phyloP scores from a whole-genome alignment of 2,113 vertebrate species.

The Oncorhynchus kisutch region DNA sequence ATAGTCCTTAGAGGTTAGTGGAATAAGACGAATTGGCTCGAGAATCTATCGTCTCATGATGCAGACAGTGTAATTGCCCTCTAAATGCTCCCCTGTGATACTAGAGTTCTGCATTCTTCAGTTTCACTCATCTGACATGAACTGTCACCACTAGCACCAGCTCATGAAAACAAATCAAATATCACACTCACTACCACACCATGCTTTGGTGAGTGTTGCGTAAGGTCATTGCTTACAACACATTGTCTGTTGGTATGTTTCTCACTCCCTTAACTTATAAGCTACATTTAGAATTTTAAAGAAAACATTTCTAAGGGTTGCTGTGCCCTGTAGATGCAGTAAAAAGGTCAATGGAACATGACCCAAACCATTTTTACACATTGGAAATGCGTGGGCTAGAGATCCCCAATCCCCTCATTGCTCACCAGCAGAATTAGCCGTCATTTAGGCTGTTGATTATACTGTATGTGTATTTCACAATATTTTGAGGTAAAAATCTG shows the following conservation, averaged over 20 bases:
- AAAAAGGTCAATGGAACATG: too few species aligned
- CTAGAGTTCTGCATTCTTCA: background rate
- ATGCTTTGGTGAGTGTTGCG: background rate
- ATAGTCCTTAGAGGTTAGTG: too few species aligned
- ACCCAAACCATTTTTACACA: too few species aligned
- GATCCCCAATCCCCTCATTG: too few species aligned
- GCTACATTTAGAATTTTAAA: too few species aligned
- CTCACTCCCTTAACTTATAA: background rate
- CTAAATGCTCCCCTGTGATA: background rate
- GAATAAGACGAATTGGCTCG: background rate
- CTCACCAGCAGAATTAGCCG: too few species aligned
- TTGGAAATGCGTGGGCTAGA: too few species aligned
- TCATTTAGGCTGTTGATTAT: too few species aligned
- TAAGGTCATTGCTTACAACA: constrained; percentile 12
- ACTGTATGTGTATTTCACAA: too few species aligned
- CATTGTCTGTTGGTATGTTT: background rate
- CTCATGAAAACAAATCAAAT: constrained; percentile 3
- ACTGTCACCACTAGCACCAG: background rate
- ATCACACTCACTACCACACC: background rate
- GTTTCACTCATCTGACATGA: background rate
- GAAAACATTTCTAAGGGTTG: too few species aligned
- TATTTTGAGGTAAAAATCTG: too few species aligned
- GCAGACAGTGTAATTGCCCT: background rate
- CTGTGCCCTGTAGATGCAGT: too few species aligned
- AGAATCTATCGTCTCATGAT: background rate